Evolutionary conservation across 2,113 vertebrate genomes (phyloP).

Genomic region (Lota lota): DNA sequence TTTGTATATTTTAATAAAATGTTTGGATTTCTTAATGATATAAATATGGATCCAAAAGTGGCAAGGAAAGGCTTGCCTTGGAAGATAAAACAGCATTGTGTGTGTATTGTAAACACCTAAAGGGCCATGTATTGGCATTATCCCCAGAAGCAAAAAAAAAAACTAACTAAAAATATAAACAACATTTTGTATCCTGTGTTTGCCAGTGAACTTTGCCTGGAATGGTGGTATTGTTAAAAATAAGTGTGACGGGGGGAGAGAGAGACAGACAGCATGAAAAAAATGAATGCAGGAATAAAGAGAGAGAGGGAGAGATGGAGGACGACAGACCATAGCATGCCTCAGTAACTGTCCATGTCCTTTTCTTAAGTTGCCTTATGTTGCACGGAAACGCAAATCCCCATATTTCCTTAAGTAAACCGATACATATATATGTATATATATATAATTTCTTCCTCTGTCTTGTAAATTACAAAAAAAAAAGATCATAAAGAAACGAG

Average conservation of each 20-base stretch:
- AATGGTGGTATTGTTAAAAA: conserved; percentile 15
- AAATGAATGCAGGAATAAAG: conserved; percentile 24
- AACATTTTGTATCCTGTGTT: conserved; percentile 24
- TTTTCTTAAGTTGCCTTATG: conserved; percentile 12
- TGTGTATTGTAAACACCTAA: conserved; percentile 1
- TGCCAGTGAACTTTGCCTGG: background rate
- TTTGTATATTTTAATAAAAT: background rate
- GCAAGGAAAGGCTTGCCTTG: conserved; percentile 30
- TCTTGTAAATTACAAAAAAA: conserved; percentile 54
- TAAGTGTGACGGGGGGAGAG: conserved; percentile 22
- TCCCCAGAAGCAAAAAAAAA: conserved; percentile 27
- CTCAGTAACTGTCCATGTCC: conserved; percentile 33
- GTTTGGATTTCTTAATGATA: background rate
- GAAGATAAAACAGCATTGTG: conserved; percentile 27
- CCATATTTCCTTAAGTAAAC: conserved; percentile 44
- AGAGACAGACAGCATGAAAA: conserved; percentile 17
- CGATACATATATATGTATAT: conserved; percentile 38
- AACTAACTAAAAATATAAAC: conserved; percentile 9
- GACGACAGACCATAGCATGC: conserved; percentile 18
- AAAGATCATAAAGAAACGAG: conserved; percentile 52
- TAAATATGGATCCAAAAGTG: conserved; percentile 46
- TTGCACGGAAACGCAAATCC: background rate
- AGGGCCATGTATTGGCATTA: conserved; percentile 30
- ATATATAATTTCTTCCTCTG: conserved; percentile 32
- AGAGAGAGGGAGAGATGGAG: background rate